Conservation (phyloP, 2,888 invertebrate species). For the Branchipolynoe longqiensis region DNA sequence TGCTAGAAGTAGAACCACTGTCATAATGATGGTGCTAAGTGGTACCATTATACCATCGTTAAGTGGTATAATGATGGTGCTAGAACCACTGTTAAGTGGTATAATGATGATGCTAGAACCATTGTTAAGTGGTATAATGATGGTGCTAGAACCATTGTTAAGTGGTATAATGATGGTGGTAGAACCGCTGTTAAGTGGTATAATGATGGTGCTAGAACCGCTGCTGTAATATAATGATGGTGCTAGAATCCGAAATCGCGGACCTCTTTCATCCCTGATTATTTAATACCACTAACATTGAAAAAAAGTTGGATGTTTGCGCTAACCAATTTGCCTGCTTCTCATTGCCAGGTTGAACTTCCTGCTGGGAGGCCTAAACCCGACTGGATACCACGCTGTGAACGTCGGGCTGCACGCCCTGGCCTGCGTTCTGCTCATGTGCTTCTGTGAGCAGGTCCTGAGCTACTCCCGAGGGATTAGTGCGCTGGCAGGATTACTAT, state of each 20-base stretch:
- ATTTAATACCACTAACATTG: background rate
- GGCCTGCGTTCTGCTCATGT: conserved; percentile 72
- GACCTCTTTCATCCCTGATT: background rate
- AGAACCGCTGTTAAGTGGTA: too few relatives aligned
- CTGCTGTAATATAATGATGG: background rate
- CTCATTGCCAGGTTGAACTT: conserved; percentile 73
- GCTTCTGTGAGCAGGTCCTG: conserved; percentile 69
- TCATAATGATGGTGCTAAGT: too few relatives aligned
- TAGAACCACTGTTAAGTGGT: too few relatives aligned
- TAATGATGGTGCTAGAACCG: too few relatives aligned
- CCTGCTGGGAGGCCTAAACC: conserved; percentile 68
- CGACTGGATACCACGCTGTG: conserved; percentile 74
- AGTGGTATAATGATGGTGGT: too few relatives aligned
- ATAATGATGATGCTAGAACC: too few relatives aligned
- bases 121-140: too few relatives aligned
- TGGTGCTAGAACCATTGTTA: too few relatives aligned
- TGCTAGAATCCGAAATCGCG: background rate
- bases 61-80: too few relatives aligned
- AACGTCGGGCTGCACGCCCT: conserved; percentile 74
- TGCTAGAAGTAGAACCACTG: too few relatives aligned
- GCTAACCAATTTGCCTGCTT: background rate
- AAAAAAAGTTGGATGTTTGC: background rate
- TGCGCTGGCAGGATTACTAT: conserved; percentile 71
- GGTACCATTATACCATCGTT: too few relatives aligned
- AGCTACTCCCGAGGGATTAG: conserved; percentile 73